A percentile compares a stretch with the other conserved stretches of the same genome.
Evolutionary conservation across 2,888 invertebrate genomes (phyloP).

Genomic region (Baronia brevicornis): DNA sequence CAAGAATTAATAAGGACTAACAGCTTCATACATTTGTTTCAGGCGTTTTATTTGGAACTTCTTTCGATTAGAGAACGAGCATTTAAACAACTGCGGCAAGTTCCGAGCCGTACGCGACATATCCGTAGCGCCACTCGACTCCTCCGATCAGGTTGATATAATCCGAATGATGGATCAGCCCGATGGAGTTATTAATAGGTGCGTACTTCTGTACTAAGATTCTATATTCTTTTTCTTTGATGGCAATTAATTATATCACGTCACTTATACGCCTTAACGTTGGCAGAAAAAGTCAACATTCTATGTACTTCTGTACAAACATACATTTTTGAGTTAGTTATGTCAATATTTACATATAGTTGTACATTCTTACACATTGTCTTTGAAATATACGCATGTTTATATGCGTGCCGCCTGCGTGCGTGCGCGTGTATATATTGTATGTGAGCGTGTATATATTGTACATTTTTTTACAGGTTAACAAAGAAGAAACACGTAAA

Average conservation of each 20-base stretch:
- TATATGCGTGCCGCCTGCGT: neutral
- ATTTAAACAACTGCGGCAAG: conserved; percentile 98
- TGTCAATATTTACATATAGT: too few species aligned
- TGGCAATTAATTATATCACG: neutral
- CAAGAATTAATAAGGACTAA: too few species aligned
- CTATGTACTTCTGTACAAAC: neutral
- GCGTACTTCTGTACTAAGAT: conserved; percentile 1
- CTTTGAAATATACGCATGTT: neutral
- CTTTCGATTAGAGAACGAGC: conserved; percentile 99
- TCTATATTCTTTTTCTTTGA: too few species aligned
- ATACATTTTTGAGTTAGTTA: too few species aligned
- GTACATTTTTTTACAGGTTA: conserved; percentile 49
- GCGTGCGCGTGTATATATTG: neutral
- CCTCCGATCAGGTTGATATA: conserved; percentile 92
- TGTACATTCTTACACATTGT: too few species aligned
- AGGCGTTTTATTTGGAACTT: conserved; percentile 99
- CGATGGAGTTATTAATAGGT: conserved; percentile 89
- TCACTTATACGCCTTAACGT: too few species aligned
- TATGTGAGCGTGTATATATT: too few species aligned
- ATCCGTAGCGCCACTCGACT: conserved; percentile 94
- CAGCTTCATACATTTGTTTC: conserved; percentile 10
- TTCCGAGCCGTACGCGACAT: conserved; percentile 99
- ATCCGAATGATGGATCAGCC: conserved; percentile 96
- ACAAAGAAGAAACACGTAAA: conserved; percentile 77
- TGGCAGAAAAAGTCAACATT: too few species aligned